phyloP scores from a whole-genome alignment of 1,140 invertebrate genomes.

The Trichonephila clavata region DNA sequence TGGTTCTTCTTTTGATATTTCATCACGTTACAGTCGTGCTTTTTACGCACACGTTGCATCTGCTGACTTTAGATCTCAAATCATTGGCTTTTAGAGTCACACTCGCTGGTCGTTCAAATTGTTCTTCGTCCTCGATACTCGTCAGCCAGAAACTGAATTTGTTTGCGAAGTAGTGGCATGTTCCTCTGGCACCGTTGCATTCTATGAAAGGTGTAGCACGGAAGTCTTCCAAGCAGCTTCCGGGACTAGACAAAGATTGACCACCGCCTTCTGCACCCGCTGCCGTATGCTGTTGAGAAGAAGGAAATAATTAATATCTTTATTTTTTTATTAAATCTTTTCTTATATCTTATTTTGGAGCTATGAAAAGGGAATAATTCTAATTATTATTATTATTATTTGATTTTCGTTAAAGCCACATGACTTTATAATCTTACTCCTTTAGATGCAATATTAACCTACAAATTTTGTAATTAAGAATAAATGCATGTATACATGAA shows the following conservation, averaged over 20 bases:
- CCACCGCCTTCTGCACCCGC: constrained; percentile 93
- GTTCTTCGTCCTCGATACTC: constrained; percentile 87
- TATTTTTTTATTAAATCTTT: too few relatives aligned
- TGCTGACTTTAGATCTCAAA: constrained; percentile 90
- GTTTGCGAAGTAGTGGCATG: constrained; percentile 97
- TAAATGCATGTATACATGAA: too few relatives aligned
- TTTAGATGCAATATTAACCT: too few relatives aligned
- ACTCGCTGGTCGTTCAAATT: constrained; percentile 91
- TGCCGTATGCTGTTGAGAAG: constrained; percentile 88
- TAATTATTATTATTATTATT: too few relatives aligned
- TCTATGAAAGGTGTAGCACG: constrained; percentile 93
- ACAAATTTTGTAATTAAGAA: too few relatives aligned
- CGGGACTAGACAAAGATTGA: constrained; percentile 93
- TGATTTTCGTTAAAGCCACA: too few relatives aligned
- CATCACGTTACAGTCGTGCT: constrained; percentile 67
- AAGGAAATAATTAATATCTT: not conserved
- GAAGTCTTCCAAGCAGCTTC: constrained; percentile 96
- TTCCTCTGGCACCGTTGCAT: constrained; percentile 94
- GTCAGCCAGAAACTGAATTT: constrained; percentile 99
- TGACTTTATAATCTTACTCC: too few relatives aligned
- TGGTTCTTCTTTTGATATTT: not conserved
- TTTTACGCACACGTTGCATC: constrained; percentile 96
- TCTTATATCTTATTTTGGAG: too few relatives aligned
- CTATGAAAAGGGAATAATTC: too few relatives aligned
- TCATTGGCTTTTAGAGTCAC: constrained; percentile 96